Evolutionary conservation across 2,888 invertebrate genomes (phyloP).

Genomic region (Scelioninae gen. 1): DNA sequence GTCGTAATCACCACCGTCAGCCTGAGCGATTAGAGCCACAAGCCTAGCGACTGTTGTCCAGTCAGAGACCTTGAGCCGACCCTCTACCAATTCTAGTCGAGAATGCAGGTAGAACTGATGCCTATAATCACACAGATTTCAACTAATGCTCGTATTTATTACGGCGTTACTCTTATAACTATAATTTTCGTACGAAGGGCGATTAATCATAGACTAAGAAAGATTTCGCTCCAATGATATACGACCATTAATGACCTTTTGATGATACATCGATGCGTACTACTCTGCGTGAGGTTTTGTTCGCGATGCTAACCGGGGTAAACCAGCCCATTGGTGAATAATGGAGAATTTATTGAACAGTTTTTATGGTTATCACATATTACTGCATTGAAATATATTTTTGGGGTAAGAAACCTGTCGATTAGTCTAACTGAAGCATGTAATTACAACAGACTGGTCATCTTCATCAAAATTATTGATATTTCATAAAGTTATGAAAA

Average conservation of each 20-base stretch:
- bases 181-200: conserved; percentile 18
- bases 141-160: conserved; percentile 45
- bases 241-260: conserved; percentile 51
- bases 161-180: conserved; percentile 23
- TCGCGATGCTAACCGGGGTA: conserved; percentile 3
- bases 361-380: too few relatives aligned
- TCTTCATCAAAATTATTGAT: too few relatives aligned
- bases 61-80: conserved; percentile 89
- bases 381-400: too few relatives aligned
- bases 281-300: conserved; percentile 7
- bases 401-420: too few relatives aligned
- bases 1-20: conserved; percentile 90
- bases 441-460: too few relatives aligned
- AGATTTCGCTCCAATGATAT: conserved; percentile 35
- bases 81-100: conserved; percentile 90
- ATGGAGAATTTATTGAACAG: conserved; percentile 1
- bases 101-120: conserved; percentile 94
- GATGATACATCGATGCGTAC: conserved; percentile 40
- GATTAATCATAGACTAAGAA: conserved; percentile 37
- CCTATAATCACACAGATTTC: conserved; percentile 83
- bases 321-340: conserved; percentile 14
- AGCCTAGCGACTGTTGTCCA: conserved; percentile 89
- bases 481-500: too few relatives aligned
- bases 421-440: too few relatives aligned
- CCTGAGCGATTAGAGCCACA: conserved; percentile 90